These are phyloP conservation scores for Chalcosyrphus nemorum DNA, from an alignment of 2,888 invertebrate genomes.

Conservation along the genomic window DNA sequence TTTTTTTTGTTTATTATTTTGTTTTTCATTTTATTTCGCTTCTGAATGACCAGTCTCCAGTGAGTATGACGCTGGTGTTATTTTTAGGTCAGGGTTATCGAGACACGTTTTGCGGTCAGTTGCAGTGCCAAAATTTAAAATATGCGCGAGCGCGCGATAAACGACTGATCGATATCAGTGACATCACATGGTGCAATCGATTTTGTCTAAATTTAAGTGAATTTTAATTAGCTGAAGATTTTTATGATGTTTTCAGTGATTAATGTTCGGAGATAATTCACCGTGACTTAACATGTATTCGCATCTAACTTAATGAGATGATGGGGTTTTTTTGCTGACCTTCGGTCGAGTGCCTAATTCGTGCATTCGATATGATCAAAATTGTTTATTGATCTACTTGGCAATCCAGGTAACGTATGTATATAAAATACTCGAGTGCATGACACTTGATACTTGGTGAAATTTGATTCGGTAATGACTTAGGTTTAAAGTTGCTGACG, in stretches of 20 bases:
- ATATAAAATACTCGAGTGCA: not conserved
- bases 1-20: not conserved
- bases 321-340: not conserved
- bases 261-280: not conserved
- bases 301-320: not conserved
- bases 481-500: not conserved
- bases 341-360: not conserved
- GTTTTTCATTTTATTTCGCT: not conserved
- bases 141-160: not conserved
- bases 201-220: not conserved
- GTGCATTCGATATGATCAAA: not conserved
- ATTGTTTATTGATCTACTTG: not conserved
- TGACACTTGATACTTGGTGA: not conserved
- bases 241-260: not conserved
- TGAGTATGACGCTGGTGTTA: constrained; percentile 21
- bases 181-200: constrained; percentile 27
- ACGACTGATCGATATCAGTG: constrained; percentile 5
- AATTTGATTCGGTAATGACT: not conserved
- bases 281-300: not conserved
- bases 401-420: not conserved
- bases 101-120: constrained; percentile 66
- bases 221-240: constrained; percentile 5
- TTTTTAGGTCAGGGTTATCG: constrained; percentile 70
- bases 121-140: constrained; percentile 58
- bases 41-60: constrained; percentile 12